Base-by-base conservation (phyloP, 2,113 vertebrate species). In the Oncorhynchus keta region DNA sequence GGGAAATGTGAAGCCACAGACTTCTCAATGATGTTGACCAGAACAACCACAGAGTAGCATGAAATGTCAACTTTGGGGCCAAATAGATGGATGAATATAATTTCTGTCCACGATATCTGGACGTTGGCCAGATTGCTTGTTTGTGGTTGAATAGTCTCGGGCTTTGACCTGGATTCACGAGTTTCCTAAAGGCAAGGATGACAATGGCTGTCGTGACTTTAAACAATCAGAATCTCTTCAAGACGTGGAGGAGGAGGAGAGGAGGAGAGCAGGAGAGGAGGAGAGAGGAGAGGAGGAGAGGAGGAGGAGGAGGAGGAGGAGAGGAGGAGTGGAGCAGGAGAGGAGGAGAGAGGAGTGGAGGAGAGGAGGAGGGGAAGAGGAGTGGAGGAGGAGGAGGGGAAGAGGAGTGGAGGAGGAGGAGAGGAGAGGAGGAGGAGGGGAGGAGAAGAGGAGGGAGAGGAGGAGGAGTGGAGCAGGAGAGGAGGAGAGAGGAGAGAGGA, bases 201-300 rank as follows among this genome's bases (percentile, higher is more conserved):
- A 14, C n/a, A 61, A 20, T n/a, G 59, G n/a, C 14, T 51, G 49
- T 16, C 13, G 4, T 22, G 59, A 61, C 1, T 57, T 57, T 57
- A 20, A 20, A 62, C 59, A 62, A 24, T 7, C 5, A 22, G 59
- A 62, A 62, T 7, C 20, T 61, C n/a, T n/a, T 22, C 18, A 61
- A 57, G 55, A 5, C 1, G 16, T 0, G 18, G 18, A 3, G 13
- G 14, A 57, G 51, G 14, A 16, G 11, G 1, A 2, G 5, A 35
- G 32, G 3, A 49, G 48, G 1, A 9, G 48, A 24, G 13, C 2
- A 51, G 49, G 2, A 2, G 13, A 4, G 49, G 14, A 14, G 49
- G 9, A 3, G 13, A 14, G 4, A 4, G 12, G 0, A 0, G 13
- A 4, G 4, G 9, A 14, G 14, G 13, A 3, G 13, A 3, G 0